Evolutionary conservation across 2,888 invertebrate species (phyloP).

Genomic region (Desoria tigrina): DNA sequence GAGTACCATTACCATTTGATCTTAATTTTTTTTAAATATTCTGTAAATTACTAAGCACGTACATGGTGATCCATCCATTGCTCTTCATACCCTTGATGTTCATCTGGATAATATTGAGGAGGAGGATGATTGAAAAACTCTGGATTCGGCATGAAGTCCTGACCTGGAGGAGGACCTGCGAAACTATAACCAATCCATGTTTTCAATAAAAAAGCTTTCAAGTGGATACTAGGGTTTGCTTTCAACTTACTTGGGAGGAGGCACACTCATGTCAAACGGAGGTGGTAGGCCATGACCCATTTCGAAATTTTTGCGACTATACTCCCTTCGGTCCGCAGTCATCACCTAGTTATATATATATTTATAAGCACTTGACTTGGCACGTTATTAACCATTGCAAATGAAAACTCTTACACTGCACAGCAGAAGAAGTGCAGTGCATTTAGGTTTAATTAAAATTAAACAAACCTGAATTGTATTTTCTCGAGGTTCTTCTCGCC

Average conservation of each 20-base stretch:
- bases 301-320: constrained; percentile 65
- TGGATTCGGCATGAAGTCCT: constrained; percentile 46
- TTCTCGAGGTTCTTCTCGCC: constrained; percentile 63
- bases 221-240: no score
- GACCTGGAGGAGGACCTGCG: constrained; percentile 40
- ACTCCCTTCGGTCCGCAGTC: constrained; percentile 87
- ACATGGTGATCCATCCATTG: constrained; percentile 65
- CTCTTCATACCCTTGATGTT: constrained; percentile 61
- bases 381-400: no score
- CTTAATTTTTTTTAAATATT: constrained; percentile 54
- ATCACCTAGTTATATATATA: constrained; percentile 67
- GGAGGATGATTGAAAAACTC: constrained; percentile 49
- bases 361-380: not conserved
- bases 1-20: no score
- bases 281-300: constrained; percentile 55
- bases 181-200: constrained; percentile 5
- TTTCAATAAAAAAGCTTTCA: not conserved
- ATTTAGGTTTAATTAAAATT: no score
- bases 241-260: constrained; percentile 52
- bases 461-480: constrained; percentile 75
- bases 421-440: no score
- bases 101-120: constrained; percentile 41
- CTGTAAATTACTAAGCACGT: constrained; percentile 35
- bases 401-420: not conserved
- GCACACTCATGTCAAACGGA: constrained; percentile 65